Conservation (phyloP, 2,113 vertebrate species). For the Cathartes aura region DNA sequence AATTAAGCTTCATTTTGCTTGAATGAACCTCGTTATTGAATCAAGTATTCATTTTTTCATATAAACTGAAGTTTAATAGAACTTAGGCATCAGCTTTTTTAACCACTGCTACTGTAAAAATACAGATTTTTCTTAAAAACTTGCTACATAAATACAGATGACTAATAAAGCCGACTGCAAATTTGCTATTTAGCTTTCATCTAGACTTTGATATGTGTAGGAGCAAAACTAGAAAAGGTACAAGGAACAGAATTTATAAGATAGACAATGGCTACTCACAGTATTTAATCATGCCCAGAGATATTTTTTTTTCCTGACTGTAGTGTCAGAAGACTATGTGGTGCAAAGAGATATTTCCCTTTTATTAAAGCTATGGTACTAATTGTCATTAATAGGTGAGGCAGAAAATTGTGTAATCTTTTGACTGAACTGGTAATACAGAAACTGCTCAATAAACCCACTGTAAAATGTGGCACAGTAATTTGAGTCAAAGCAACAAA, state of each 20-base stretch:
- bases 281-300: background rate
- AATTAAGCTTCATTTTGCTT: slow-evolving; percentile 8
- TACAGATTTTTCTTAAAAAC: background rate
- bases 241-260: background rate
- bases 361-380: background rate
- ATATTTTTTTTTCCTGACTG: background rate
- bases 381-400: background rate
- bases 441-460: background rate
- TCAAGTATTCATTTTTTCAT: background rate
- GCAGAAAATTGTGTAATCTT: background rate
- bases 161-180: background rate
- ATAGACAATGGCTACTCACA: background rate
- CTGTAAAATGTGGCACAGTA: background rate
- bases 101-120: background rate
- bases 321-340: background rate
- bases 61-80: background rate
- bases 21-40: background rate
- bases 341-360: background rate
- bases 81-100: background rate
- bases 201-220: background rate
- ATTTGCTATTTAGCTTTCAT: background rate
- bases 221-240: background rate
- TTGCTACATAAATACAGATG: background rate
- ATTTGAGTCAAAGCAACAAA: background rate
- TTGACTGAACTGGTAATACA: background rate